A percentile compares a stretch with the other conserved stretches of the same genome.
Conservation (phyloP, 2,113 vertebrate species). For the Saguinus imperator region DNA sequence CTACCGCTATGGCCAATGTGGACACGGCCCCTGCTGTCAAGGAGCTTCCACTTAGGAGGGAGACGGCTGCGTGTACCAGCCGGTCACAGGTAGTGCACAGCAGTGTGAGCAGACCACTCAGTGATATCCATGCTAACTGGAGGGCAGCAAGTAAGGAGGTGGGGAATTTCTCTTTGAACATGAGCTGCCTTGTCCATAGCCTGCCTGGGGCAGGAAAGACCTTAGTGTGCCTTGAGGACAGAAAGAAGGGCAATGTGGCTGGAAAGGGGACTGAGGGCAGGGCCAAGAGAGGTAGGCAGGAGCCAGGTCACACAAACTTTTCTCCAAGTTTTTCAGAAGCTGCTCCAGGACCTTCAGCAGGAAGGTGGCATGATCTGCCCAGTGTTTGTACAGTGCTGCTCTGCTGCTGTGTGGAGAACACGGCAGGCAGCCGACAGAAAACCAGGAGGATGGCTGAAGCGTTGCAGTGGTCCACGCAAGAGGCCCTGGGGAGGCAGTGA, state of each 20-base stretch:
- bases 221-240: neutral
- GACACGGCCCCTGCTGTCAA: neutral
- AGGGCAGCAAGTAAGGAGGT: neutral
- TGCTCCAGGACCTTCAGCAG: neutral
- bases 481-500: neutral
- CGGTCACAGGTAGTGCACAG: neutral
- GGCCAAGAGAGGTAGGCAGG: no score
- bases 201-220: neutral
- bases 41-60: neutral
- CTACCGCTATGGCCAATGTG: rapidly evolving
- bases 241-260: neutral
- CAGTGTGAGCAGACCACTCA: rapidly evolving
- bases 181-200: neutral
- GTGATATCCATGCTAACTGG: neutral
- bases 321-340: neutral
- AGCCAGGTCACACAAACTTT: neutral
- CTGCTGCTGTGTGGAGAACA: neutral
- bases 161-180: neutral
- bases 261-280: neutral
- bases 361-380: rapidly evolving
- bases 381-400: neutral
- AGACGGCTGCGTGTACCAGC: neutral
- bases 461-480: rapidly evolving
- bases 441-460: neutral
- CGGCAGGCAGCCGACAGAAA: neutral